Percentiles rank a stretch among this genome's conserved stretches.
phyloP scores from a whole-genome alignment of 1,140 invertebrate genomes.

The Zaprionus ornatus region DNA sequence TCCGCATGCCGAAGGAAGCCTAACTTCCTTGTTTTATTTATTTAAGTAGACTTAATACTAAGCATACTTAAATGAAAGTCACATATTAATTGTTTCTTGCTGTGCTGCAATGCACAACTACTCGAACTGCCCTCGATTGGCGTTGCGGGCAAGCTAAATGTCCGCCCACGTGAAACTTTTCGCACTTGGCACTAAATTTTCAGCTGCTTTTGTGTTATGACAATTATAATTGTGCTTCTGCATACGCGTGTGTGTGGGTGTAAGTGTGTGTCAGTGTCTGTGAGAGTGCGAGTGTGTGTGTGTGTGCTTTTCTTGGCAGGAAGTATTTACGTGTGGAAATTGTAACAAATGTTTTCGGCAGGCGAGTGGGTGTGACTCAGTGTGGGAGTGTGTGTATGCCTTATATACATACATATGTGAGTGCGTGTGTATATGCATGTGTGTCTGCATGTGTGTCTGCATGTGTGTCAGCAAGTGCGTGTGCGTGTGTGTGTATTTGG shows the following conservation, averaged over 20 bases:
- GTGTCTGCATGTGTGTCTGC: slow-evolving; percentile 20
- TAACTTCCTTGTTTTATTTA: too few species aligned
- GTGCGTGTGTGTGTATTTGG: neutral
- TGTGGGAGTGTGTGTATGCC: neutral
- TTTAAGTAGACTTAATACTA: too few species aligned
- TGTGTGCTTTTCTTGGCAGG: slow-evolving; percentile 66
- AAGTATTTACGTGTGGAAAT: slow-evolving; percentile 79
- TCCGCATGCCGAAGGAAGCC: too few species aligned
- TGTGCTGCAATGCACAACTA: neutral
- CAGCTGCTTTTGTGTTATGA: slow-evolving; percentile 79
- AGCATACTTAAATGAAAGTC: too few species aligned
- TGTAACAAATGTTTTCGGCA: slow-evolving; percentile 75
- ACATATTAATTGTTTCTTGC: neutral
- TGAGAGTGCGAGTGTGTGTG: slow-evolving; percentile 15
- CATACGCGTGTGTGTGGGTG: slow-evolving; percentile 46
- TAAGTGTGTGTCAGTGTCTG: slow-evolving; percentile 11
- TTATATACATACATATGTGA: neutral
- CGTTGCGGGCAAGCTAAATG: slow-evolving; percentile 28
- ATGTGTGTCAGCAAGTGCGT: neutral
- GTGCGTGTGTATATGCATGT: neutral
- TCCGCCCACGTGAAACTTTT: slow-evolving; percentile 65
- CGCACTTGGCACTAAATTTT: slow-evolving; percentile 78
- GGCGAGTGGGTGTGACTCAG: slow-evolving; percentile 10
- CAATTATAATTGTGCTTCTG: slow-evolving; percentile 77
- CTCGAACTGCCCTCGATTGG: slow-evolving; percentile 24